A percentile compares a stretch with the other conserved stretches of the same genome.
Evolutionary conservation across 64 coral and sea anemone species (phyloP).

Genomic region (Montipora sp.): DNA sequence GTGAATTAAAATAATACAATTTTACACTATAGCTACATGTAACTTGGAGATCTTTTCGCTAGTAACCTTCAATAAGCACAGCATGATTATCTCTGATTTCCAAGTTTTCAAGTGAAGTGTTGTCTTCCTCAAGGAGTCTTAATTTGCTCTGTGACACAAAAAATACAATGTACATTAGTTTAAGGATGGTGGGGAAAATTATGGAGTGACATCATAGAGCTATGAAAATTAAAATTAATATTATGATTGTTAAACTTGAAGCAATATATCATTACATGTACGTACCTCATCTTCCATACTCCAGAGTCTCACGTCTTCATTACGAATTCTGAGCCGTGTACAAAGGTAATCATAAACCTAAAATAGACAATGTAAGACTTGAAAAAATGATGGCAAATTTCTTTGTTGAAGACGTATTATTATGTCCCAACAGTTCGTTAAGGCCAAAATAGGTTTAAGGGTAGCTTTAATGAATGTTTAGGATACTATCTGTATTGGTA

Average conservation of each 20-base stretch:
- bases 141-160: constrained; percentile 76
- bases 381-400: too few species aligned
- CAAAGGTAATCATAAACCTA: constrained; percentile 91
- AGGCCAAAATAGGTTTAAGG: too few species aligned
- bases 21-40: too few species aligned
- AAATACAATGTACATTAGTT: not conserved
- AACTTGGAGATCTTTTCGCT: not conserved
- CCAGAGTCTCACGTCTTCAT: constrained; percentile 96
- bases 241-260: too few species aligned
- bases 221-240: too few species aligned
- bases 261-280: not conserved
- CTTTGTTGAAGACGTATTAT: too few species aligned
- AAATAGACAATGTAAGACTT: not conserved
- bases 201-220: too few species aligned
- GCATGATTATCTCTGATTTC: constrained; percentile 82
- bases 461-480: too few species aligned
- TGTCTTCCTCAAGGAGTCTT: constrained; percentile 90
- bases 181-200: too few species aligned
- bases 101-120: constrained; percentile 74
- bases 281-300: constrained; percentile 93
- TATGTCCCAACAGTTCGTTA: too few species aligned
- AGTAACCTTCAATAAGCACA: constrained; percentile 93
- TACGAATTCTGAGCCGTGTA: constrained; percentile 82
- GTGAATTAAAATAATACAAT: not conserved
- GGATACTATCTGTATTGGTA: too few species aligned